These are phyloP conservation scores for Odontophorus gujanensis DNA, from an alignment of 2,113 vertebrate species.

Conservation along the genomic window DNA sequence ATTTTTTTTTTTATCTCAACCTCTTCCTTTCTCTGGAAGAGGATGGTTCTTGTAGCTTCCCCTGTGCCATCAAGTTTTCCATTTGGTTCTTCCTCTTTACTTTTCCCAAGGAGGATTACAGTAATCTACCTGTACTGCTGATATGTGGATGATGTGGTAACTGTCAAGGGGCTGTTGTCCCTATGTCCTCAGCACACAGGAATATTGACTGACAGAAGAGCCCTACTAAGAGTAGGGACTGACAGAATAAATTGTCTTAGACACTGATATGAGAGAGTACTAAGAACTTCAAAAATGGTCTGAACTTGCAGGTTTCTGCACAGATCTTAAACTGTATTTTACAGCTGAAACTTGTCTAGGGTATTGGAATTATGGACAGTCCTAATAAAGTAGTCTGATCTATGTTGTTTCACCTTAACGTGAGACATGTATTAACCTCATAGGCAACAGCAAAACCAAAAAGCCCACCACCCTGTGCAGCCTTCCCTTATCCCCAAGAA, in stretches of 20 bases:
- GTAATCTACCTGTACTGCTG: background rate
- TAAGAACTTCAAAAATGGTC: background rate
- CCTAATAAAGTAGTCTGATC: background rate
- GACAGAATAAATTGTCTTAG: background rate
- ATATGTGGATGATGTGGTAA: fast-evolving
- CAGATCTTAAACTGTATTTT: background rate
- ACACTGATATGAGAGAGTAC: background rate
- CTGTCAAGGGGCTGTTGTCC: background rate
- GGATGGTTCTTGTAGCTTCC: background rate
- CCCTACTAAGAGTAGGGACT: background rate
- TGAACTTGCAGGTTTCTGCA: background rate
- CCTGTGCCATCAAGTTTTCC: fast-evolving
- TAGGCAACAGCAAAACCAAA: background rate
- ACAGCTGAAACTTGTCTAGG: background rate
- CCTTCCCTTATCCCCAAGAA: background rate
- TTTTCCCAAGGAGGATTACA: no score
- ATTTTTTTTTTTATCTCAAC: background rate
- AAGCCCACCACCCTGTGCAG: background rate
- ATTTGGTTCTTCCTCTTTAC: background rate
- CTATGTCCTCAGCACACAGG: background rate
- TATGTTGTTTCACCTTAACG: background rate
- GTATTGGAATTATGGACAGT: background rate
- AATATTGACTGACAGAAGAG: background rate
- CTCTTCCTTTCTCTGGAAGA: background rate
- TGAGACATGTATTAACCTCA: background rate